Percentiles rank a stretch among this genome's conserved stretches.
Conservation (phyloP, 2,113 vertebrate species). For the Cynopterus brachyotis region DNA sequence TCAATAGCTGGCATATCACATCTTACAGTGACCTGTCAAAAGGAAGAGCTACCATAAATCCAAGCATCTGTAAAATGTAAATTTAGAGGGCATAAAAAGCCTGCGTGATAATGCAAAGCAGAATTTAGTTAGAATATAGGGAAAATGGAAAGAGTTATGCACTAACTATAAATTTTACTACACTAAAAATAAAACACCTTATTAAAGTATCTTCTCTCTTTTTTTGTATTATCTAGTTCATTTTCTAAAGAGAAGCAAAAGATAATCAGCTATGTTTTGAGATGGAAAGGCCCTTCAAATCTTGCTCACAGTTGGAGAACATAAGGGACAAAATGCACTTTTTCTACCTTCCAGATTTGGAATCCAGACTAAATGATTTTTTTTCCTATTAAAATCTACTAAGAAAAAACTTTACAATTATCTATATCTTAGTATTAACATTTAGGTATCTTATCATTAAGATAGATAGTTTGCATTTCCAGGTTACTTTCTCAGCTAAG, state of each 20-base stretch:
- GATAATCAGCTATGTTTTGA: not conserved
- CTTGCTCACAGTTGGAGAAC: not conserved
- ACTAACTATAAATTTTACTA: conserved; percentile 54
- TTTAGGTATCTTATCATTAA: not conserved
- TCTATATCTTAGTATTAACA: not conserved
- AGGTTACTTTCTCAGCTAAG: not conserved
- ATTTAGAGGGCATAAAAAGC: conserved; percentile 28
- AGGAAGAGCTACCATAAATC: conserved; percentile 52
- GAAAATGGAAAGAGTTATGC: conserved; percentile 39
- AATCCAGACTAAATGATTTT: not conserved
- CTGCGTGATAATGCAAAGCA: conserved; percentile 40
- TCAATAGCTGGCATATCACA: conserved; percentile 55
- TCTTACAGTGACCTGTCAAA: conserved; percentile 59
- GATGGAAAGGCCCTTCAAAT: not conserved
- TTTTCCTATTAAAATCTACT: not conserved
- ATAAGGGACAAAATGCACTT: not conserved
- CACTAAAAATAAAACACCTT: conserved; percentile 52
- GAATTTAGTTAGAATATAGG: not conserved
- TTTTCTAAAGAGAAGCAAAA: conserved; percentile 7
- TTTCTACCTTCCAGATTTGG: not conserved
- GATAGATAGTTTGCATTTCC: not conserved
- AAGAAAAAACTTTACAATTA: not conserved
- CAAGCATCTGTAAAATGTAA: conserved; percentile 51
- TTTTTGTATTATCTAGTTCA: not conserved
- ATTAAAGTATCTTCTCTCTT: conserved; percentile 34